Base-by-base conservation (phyloP, 2,888 invertebrate genomes). In the Keiferia lycopersicella region DNA sequence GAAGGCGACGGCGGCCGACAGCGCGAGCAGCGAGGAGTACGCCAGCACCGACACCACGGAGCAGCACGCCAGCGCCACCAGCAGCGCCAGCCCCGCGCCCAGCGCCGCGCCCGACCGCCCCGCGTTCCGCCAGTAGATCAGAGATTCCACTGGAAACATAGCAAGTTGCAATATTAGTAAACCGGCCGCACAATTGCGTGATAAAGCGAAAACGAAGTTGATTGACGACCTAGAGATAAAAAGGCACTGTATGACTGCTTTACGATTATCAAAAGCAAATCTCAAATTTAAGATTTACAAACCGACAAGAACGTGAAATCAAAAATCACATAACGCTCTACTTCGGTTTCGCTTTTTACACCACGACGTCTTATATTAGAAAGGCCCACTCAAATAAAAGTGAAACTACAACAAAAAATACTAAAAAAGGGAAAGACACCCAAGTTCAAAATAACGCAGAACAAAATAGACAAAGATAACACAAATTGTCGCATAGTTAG, bases 71-170 rank as follows among this genome's bases (percentile, higher is more conserved):
- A 99, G 95, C 79, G 98, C 97, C 88, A 99, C 93, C 79, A 99
- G 95, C 81, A 97, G 94, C 80, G 96, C 94, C 82, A 99, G 94
- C 74, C 97, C 95, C 75, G 95, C 95, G 83, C 97, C 98, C 87
- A 99, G 97, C 71, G 98, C 98, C 79, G 96, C 95, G 74, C 98
- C 99, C 71, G 98, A 97, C 91, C 96, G 97, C 92, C 96, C 97
- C 75, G 98, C 96, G 92, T 97, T 96, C 74, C 98, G 95, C 99
- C 99, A 99, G 93, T 99, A 99, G 88, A 99, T 96, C 88, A 99
- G 94, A 82, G 98, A 97, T 91, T 97, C 96, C 94, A 97, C 97
- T 97, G 93, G 10, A 94, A 64, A 59, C 18, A 34, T 12, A n/a
- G 1, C 12, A 18, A n/a, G n/a, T 7, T 56, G 1, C 2, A 6